Percentiles rank a stretch among this genome's conserved stretches.
Evolutionary conservation across 2,113 vertebrate species (phyloP).

Genomic region (Terrapene triunguis): DNA sequence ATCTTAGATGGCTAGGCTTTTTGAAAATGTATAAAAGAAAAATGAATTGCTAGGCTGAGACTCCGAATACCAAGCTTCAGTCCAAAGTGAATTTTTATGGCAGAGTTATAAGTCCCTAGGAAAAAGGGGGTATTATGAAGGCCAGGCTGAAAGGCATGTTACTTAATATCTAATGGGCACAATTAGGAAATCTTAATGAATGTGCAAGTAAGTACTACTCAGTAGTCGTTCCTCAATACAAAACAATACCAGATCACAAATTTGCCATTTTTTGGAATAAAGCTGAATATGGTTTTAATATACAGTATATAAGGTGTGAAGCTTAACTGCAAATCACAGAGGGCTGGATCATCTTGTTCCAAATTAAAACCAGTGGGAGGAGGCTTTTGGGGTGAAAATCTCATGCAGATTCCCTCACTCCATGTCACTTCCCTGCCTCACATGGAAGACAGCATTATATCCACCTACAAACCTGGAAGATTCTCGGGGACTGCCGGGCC

Average conservation of each 20-base stretch:
- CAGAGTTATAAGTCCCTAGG: not conserved
- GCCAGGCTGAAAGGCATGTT: not conserved
- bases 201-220: not conserved
- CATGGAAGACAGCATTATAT: not conserved
- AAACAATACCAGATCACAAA: not conserved
- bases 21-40: not conserved
- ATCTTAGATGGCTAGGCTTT: not conserved
- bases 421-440: not conserved
- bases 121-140: not conserved
- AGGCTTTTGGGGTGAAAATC: not conserved
- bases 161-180: not conserved
- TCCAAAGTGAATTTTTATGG: not conserved
- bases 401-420: not conserved
- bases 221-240: not conserved
- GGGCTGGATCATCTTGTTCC: accelerated
- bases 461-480: not conserved
- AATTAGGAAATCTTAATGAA: not conserved
- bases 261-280: not conserved
- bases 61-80: not conserved
- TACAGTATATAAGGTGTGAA: not conserved
- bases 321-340: not conserved
- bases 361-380: not conserved
- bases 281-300: not conserved
- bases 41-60: not conserved
- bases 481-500: not conserved